These are phyloP conservation scores for Sitophilus oryzae DNA, from an alignment of 1,140 invertebrate species.

Conservation along the genomic window DNA sequence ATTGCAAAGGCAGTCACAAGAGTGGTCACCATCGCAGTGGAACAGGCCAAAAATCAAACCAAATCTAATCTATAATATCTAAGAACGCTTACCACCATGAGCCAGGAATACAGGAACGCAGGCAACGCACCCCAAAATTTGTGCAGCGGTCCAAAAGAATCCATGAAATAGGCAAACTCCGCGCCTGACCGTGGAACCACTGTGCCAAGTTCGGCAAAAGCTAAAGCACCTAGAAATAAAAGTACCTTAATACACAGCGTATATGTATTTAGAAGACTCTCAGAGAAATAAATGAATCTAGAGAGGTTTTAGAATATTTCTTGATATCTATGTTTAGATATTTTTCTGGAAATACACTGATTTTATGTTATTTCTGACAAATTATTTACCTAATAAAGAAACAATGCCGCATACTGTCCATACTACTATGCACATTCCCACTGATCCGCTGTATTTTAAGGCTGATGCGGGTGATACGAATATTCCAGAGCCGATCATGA, in stretches of 20 bases:
- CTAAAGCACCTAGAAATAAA: constrained; percentile 61
- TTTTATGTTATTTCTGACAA: too few species aligned
- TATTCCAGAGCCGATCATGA: constrained; percentile 88
- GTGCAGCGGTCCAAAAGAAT: constrained; percentile 62
- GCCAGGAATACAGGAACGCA: constrained; percentile 74
- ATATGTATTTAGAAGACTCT: neutral
- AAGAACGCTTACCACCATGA: constrained; percentile 59
- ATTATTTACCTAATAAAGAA: constrained; percentile 72
- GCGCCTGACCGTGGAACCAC: constrained; percentile 76
- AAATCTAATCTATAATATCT: too few species aligned
- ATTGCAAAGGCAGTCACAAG: too few species aligned
- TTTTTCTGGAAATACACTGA: too few species aligned
- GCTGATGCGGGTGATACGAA: constrained; percentile 84
- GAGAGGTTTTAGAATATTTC: constrained; percentile 2
- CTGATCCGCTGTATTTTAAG: constrained; percentile 70
- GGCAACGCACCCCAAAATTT: constrained; percentile 67
- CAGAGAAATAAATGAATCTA: neutral
- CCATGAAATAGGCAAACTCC: constrained; percentile 75
- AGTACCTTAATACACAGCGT: constrained; percentile 1
- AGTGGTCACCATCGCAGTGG: too few species aligned
- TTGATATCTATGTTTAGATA: neutral
- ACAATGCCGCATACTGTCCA: constrained; percentile 78
- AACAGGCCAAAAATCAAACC: too few species aligned
- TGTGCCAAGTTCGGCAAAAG: constrained; percentile 76
- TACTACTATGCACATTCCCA: constrained; percentile 76